Evolutionary conservation across 2,113 vertebrate genomes (phyloP), one percentile per base, ranked within the genome.

Genomic region (Megalops atlanticus): DNA sequence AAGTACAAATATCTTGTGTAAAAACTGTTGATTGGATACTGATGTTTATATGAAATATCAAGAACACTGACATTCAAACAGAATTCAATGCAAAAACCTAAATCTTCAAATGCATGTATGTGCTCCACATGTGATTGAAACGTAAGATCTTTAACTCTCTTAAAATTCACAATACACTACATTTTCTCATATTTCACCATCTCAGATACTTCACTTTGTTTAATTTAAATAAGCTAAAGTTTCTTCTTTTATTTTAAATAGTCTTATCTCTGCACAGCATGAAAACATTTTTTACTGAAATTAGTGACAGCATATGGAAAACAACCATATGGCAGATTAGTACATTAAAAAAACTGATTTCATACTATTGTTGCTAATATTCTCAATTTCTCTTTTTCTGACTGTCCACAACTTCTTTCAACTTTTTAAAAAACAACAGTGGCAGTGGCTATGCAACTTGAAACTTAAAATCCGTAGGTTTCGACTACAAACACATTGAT

Each of bases 331-430:
- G 11, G n/a, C 24, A 10, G 8, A 64, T 31, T 10, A 64, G 58
- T 31, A 64, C 58, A 27, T 64, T n/a, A n/a, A n/a, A n/a, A 18
- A 58, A 81, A 83, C 74, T 45, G 27, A 18, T 7, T 27, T 68
- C 14, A 76, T 64, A 8, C 21, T 41, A 84, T 58, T 77, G 82
- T 38, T 38, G 72, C 72, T 58, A 69, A 69, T 24, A 78, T 68
- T 21, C 52, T 39, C 77, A 38, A 43, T 82, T 40, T 82, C 83
- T 83, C 52, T 52, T 70, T 82, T 72, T 75, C 79, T 82, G 38
- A 82, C 38, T 33, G 78, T 77, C 82, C 47, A 80, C 33, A 31
- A 71, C 79, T 86, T 84, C 77, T n/a, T n/a, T 64, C n/a, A 31
- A 41, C 27, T 39, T 70, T 79, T 70, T 35, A 79, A 54, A 78